Evolutionary conservation across 2,797 vertebrate species (phyloP).

Genomic region (Arrhamphus sclerolepis): DNA sequence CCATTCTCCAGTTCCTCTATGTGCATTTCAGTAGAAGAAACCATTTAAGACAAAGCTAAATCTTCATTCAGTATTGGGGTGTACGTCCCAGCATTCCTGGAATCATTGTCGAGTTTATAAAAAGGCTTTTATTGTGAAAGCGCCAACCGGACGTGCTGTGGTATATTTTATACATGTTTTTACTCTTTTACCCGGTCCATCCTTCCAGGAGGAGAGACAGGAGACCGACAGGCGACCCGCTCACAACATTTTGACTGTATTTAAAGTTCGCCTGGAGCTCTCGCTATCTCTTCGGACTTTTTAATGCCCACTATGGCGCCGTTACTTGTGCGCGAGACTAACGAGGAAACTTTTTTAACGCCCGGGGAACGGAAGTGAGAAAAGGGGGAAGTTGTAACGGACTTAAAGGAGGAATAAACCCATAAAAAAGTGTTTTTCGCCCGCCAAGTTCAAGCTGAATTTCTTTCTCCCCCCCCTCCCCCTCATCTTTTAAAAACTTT

Average conservation of each 20-base stretch:
- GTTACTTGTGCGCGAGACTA: background rate
- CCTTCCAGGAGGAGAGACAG: slow-evolving; percentile 45
- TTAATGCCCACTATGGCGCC: slow-evolving; percentile 19
- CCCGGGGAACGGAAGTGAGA: slow-evolving; percentile 69
- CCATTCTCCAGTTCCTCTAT: too few species aligned
- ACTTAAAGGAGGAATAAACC: slow-evolving; percentile 34
- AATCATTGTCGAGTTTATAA: too few species aligned
- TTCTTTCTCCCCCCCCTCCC: too few species aligned
- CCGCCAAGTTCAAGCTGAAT: slow-evolving; percentile 48
- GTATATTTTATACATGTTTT: fast-evolving
- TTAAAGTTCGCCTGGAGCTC: slow-evolving; percentile 23
- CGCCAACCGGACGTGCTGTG: background rate
- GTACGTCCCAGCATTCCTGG: too few species aligned
- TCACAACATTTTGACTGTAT: slow-evolving; percentile 21
- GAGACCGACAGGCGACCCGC: slow-evolving; percentile 30
- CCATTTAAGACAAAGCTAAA: too few species aligned
- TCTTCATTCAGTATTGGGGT: too few species aligned
- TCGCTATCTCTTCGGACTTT: background rate
- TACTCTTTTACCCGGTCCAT: background rate
- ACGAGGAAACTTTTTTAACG: slow-evolving; percentile 11
- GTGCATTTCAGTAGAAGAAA: too few species aligned
- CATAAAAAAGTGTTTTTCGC: slow-evolving; percentile 8
- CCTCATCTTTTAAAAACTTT: background rate
- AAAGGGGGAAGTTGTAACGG: slow-evolving; percentile 59
- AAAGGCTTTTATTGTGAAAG: slow-evolving; percentile 57